Evolutionary conservation across 2,113 vertebrate species (phyloP), one percentile per base, ranked within the genome.

Genomic region (Notothenia rossii): DNA sequence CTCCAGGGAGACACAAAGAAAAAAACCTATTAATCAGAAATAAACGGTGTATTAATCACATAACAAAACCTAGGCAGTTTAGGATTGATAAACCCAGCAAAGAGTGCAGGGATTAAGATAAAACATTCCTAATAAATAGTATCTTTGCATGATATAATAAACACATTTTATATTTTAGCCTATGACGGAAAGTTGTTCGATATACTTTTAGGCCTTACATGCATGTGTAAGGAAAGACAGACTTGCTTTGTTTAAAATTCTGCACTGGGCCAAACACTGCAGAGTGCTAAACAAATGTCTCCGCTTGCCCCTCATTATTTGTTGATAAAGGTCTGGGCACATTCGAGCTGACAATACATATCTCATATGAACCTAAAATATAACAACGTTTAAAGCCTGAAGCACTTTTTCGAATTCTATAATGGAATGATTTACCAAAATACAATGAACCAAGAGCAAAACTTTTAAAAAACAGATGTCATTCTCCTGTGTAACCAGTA

Each of bases 401-500:
- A 36, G 14, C 9, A n/a, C 11, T 15, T 40, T 25, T 72, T 22
- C 3, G 0, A 33, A 7, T 46, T 36, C 10, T 20, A 59, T 45
- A 45, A 49, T 2, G 14, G 7, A 25, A 15, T 49, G 5, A 40
- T 9, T 49, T 11, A 43, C 10, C 10, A 72, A 1, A 67, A 58
- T 8, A 29, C 29, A 17, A 13, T n/a, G 8, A 58, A 22, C 5
- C 18, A 51, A 36, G 7, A 78, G 1, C 5, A 73, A 7, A 7
- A 6, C 7, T 40, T 40, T 40, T 8, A 40, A 40, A 46, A 40
- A 46, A 15, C 10, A 4, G 13, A 17, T 13, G 13, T 17, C 10
- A 69, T 81, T 88, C 61, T 80, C n/a, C 22, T 56, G 2, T 69
- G 29, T 22, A 3, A 36, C 94, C 94, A 94, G 76, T 50, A 62